Conservation (phyloP, 2,797 vertebrate species). For the Perodicticus potto region DNA sequence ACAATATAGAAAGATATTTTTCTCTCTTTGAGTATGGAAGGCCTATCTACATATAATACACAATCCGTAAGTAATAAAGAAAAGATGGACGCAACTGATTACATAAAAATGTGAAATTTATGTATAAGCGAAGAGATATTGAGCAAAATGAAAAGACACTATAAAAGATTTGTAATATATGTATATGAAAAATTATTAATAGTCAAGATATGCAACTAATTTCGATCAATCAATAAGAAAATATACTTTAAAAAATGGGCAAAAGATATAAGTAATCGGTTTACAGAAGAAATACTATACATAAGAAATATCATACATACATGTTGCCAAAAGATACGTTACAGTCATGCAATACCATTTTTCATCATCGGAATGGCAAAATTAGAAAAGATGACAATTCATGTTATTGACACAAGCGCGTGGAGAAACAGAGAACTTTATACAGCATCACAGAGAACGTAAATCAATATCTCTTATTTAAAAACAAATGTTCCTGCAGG, state of each 20-base stretch:
- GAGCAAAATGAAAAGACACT: background rate
- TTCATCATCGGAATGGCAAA: background rate
- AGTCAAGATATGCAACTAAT: background rate
- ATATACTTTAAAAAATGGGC: background rate
- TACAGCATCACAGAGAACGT: background rate
- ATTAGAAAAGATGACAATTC: slow-evolving; percentile 6
- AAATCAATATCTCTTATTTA: background rate
- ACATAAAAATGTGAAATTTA: slow-evolving; percentile 11
- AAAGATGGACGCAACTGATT: background rate
- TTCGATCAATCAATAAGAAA: background rate
- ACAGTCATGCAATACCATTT: background rate
- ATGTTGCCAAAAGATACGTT: background rate
- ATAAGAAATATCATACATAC: background rate
- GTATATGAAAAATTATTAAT: background rate
- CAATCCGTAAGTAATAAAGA: background rate
- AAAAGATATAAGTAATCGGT: background rate
- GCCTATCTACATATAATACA: background rate
- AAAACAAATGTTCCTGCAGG: background rate
- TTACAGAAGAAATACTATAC: slow-evolving; percentile 35
- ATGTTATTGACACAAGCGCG: background rate
- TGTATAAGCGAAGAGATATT: background rate
- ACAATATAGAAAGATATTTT: background rate
- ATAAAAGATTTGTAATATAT: background rate
- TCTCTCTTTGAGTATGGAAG: background rate
- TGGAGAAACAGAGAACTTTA: background rate